Evolutionary conservation across 2,113 vertebrate genomes (phyloP).

Genomic region (Gnathonemus longibarbis): DNA sequence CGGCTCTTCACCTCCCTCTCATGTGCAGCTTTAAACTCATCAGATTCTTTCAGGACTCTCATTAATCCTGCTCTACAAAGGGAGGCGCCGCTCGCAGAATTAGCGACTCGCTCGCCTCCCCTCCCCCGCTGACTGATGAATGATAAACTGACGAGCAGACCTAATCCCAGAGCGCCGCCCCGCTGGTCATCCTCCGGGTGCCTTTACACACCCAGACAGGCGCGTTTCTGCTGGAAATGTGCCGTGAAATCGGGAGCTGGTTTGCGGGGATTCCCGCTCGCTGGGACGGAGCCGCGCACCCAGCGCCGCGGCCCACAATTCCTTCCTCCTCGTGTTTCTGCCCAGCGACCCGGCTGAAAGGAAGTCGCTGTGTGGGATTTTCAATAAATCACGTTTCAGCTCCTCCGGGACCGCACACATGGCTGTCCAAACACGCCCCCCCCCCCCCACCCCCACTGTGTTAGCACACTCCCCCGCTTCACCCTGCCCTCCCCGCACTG

Average conservation of each 20-base stretch:
- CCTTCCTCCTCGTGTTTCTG: slow-evolving; percentile 30
- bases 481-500: background rate
- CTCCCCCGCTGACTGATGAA: slow-evolving; percentile 52
- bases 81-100: slow-evolving; percentile 54
- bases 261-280: slow-evolving; percentile 50
- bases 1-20: slow-evolving; percentile 58
- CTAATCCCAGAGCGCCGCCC: slow-evolving; percentile 56
- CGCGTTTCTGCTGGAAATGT: slow-evolving; percentile 53
- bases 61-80: slow-evolving; percentile 65
- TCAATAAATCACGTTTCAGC: background rate
- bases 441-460: background rate
- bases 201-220: slow-evolving; percentile 57
- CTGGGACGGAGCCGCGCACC: slow-evolving; percentile 21
- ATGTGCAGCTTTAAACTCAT: slow-evolving; percentile 62
- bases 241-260: slow-evolving; percentile 59
- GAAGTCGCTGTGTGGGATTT: slow-evolving; percentile 8
- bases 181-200: slow-evolving; percentile 35
- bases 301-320: slow-evolving; percentile 35
- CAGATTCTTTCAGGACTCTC: slow-evolving; percentile 54
- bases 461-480: background rate
- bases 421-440: background rate
- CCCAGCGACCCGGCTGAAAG: slow-evolving; percentile 18
- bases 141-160: slow-evolving; percentile 63
- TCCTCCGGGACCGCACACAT: background rate
- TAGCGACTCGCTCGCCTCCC: slow-evolving; percentile 36